Evolutionary conservation across 2,113 vertebrate genomes (phyloP), one percentile per base, ranked within the genome.

Genomic region (Scomber colias): DNA sequence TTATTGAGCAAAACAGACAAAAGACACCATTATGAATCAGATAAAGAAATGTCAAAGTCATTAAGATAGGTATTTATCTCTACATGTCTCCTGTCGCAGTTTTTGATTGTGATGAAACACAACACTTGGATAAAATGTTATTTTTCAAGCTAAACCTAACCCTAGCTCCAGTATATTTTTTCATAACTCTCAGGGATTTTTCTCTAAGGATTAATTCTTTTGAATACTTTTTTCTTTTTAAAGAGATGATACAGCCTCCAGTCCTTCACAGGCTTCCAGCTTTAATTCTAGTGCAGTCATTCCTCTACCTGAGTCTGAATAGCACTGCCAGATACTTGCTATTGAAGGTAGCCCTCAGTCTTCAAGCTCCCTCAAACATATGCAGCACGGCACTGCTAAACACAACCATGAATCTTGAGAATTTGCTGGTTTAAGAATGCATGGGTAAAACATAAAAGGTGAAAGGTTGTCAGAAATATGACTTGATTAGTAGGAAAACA

Each of bases 181-280:
- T 63, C 0, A 0, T 51, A 86, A 51, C 57, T 83, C 56, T 77
- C 63, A 48, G 60, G 55, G 62, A 79, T 61, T 79, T 77, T 69
- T 35, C 78, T 87, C 45, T 48, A 69, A 76, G 82, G 80, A 89
- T 89, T 73, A 75, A 60, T 54, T 80, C 66, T 86, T 78, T 63
- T 83, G 48, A 87, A 82, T 75, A 60, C 57, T 51, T 82, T 27
- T 27, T 76, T 62, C 48, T 15, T 68, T 55, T 49, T 75, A 72
- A 76, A 53, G 62, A 72, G 74, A 87, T 62, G 73, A 81, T 49
- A 66, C 78, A 78, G 71, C 51, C 71, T 65, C 80, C 64, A 84
- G 69, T 75, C 49, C 73, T 69, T 63, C 71, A 17, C 60, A 70
- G 71, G 51, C 57, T 80, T 69, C 66, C 31, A 19, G 60, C 74